phyloP scores from a whole-genome alignment of 2,888 invertebrate genomes.

The Habroteleia sp. region DNA sequence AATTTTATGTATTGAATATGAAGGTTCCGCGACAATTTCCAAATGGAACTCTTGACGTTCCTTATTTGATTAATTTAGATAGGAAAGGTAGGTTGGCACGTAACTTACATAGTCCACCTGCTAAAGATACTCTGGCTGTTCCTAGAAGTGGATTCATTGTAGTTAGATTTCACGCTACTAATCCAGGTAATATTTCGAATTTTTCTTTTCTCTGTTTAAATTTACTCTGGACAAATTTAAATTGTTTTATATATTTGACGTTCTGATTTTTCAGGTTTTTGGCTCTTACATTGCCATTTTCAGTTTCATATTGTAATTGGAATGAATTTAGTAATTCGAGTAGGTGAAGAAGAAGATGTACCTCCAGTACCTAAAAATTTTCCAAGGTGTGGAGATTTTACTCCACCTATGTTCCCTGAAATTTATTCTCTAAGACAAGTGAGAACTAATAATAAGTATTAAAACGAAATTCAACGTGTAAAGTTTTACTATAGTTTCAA shows the following conservation, averaged over 20 bases:
- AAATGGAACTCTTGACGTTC: conserved; percentile 82
- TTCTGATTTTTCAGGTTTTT: conserved; percentile 70
- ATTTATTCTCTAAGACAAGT: not conserved
- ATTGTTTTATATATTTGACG: conserved; percentile 4
- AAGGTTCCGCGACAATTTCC: conserved; percentile 85
- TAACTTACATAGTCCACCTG: conserved; percentile 91
- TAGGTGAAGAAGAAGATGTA: conserved; percentile 67
- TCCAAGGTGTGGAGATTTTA: conserved; percentile 68
- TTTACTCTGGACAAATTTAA: too few species aligned
- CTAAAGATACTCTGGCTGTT: conserved; percentile 94
- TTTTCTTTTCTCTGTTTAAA: too few species aligned
- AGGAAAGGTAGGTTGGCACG: conserved; percentile 90
- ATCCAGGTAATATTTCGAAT: conserved; percentile 84
- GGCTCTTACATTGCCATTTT: conserved; percentile 76
- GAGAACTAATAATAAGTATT: too few species aligned
- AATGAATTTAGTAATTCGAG: conserved; percentile 71
- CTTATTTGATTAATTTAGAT: conserved; percentile 87
- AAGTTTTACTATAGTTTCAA: too few species aligned
- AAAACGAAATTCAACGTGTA: too few species aligned
- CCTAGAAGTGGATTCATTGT: conserved; percentile 96
- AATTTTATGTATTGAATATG: conserved; percentile 92
- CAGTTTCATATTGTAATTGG: conserved; percentile 70
- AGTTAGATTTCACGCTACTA: conserved; percentile 91
- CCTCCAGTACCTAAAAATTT: conserved; percentile 69
- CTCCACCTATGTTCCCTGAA: conserved; percentile 42